A percentile compares a stretch with the other conserved stretches of the same genome.
These are phyloP conservation scores for Hipparchia semele DNA, from an alignment of 2,888 invertebrate species.

Conservation along the genomic window DNA sequence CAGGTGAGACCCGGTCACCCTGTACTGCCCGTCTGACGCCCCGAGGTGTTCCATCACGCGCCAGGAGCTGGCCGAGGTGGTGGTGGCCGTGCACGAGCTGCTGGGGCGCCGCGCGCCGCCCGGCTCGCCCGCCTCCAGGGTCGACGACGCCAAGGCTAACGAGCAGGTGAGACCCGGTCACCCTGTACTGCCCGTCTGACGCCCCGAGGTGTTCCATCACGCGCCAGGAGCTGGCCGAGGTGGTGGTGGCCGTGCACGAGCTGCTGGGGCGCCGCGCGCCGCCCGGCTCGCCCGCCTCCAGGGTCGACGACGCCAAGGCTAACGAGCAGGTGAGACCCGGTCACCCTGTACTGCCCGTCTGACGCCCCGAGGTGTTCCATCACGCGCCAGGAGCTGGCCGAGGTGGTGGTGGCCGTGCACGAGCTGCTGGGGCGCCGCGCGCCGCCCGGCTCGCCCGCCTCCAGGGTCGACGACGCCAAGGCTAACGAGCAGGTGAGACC, in stretches of 20 bases:
- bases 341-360: no score
- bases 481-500: constrained; percentile 88
- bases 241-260: constrained; percentile 93
- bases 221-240: constrained; percentile 94
- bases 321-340: constrained; percentile 73
- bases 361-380: no score
- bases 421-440: constrained; percentile 93
- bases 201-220: constrained; percentile 98
- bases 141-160: constrained; percentile 91
- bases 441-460: constrained; percentile 85
- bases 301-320: constrained; percentile 92
- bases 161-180: constrained; percentile 61
- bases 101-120: constrained; percentile 90
- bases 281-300: constrained; percentile 83
- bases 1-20: constrained; percentile 69
- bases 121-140: constrained; percentile 81
- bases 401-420: constrained; percentile 92
- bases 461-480: constrained; percentile 89
- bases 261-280: constrained; percentile 91
- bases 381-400: constrained; percentile 94
- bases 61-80: constrained; percentile 93
- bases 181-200: no score
- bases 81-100: constrained; percentile 95
- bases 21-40: no score
- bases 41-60: constrained; percentile 97